Percentiles rank a stretch among this genome's conserved stretches.
Conservation (phyloP, 1,140 invertebrate species). For the Drosophila nikananu region DNA sequence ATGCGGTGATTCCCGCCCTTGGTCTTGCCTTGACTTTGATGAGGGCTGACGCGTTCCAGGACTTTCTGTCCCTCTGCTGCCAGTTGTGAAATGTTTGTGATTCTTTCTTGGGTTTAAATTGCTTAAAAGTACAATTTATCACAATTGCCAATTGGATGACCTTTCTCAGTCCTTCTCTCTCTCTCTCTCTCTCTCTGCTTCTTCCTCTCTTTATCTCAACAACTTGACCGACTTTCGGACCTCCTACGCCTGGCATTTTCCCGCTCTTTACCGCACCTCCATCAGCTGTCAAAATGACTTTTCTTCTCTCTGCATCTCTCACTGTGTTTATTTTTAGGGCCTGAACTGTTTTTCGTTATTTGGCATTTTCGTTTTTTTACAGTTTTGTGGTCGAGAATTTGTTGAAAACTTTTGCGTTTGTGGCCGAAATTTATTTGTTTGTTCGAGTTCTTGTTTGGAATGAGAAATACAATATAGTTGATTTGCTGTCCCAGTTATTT, state of each 20-base stretch:
- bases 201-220: conserved; percentile 7
- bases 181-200: not conserved
- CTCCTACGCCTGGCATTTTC: conserved; percentile 36
- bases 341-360: conserved; percentile 39
- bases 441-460: not conserved
- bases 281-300: conserved; percentile 59
- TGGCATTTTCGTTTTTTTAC: conserved; percentile 1
- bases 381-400: conserved; percentile 51
- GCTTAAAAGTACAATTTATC: conserved; percentile 83
- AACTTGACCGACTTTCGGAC: conserved; percentile 40
- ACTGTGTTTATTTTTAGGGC: conserved; percentile 53
- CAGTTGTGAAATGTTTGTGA: conserved; percentile 17
- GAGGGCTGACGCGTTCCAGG: conserved; percentile 46
- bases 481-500: conserved; percentile 26
- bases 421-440: conserved; percentile 30
- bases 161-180: conserved; percentile 7
- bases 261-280: conserved; percentile 29
- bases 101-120: conserved; percentile 61
- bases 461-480: conserved; percentile 22
- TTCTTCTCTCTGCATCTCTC: conserved; percentile 20
- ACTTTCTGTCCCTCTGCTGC: conserved; percentile 15
- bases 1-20: not conserved
- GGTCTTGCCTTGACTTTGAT: conserved; percentile 63
- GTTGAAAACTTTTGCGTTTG: conserved; percentile 52
- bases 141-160: conserved; percentile 78